Percentiles rank a stretch among this genome's conserved stretches.
Conservation (phyloP, 2,113 vertebrate genomes). For the Tupaia chinensis region DNA sequence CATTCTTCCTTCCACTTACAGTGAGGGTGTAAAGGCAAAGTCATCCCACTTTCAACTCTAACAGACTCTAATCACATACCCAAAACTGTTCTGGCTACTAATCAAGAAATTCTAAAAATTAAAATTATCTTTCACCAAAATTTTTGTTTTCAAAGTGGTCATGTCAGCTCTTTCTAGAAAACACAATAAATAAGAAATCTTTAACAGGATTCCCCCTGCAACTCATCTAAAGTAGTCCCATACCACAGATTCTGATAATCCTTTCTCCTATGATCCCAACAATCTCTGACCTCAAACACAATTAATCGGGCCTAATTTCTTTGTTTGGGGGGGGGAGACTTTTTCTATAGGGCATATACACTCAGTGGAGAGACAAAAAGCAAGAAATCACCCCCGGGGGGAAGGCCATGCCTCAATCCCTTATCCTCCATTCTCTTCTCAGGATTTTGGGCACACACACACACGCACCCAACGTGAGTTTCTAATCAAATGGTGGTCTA, state of each 20-base stretch:
- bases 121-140: conserved; percentile 31
- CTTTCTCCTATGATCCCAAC: neutral
- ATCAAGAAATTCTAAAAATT: conserved; percentile 34
- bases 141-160: conserved; percentile 2
- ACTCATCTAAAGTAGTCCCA: neutral
- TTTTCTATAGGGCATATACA: no score
- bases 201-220: neutral
- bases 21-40: neutral
- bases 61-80: neutral
- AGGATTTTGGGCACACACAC: no score
- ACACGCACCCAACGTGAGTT: no score
- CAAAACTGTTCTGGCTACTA: neutral
- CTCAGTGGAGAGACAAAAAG: no score
- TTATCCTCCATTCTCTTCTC: no score
- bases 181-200: neutral
- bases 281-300: neutral
- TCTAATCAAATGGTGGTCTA: no score
- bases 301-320: conserved; percentile 18
- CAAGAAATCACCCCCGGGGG: no score
- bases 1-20: neutral
- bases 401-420: no score
- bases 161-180: conserved; percentile 23
- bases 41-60: neutral
- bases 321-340: no score
- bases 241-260: neutral